Evolutionary conservation across 2,113 vertebrate genomes (phyloP).

Genomic region (Daubentonia madagascariensis): DNA sequence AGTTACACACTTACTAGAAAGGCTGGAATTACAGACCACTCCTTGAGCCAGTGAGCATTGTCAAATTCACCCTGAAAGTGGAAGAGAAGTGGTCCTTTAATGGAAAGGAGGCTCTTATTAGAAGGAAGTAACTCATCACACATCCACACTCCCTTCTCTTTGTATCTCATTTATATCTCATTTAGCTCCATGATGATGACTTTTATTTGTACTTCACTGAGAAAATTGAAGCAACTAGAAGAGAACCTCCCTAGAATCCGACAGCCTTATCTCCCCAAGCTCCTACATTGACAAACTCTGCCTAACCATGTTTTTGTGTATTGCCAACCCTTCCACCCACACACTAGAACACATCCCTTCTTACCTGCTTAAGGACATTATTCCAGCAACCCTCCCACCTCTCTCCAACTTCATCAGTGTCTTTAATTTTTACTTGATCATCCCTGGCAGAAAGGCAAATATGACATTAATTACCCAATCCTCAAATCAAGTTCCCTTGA

Average conservation of each 20-base stretch:
- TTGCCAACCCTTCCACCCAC: neutral
- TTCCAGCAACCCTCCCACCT: neutral
- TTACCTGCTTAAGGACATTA: neutral
- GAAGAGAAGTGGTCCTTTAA: neutral
- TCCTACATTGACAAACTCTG: neutral
- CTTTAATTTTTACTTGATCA: neutral
- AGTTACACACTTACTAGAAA: neutral
- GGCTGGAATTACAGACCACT: neutral
- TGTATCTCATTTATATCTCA: neutral
- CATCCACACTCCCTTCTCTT: neutral
- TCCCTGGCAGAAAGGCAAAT: neutral
- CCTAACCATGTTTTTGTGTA: neutral
- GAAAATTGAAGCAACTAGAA: neutral
- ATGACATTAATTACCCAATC: neutral
- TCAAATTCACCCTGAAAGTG: neutral
- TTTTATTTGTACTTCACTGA: neutral
- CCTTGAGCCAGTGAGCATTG: neutral
- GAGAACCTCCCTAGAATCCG: neutral
- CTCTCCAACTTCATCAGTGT: neutral
- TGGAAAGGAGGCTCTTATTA: neutral
- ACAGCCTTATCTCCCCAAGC: neutral
- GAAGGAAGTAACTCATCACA: neutral
- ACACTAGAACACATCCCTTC: neutral
- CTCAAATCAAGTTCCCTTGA: neutral
- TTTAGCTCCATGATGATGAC: neutral